Conservation (phyloP, 2,888 invertebrate genomes). For the Sarcophaga variegata region DNA sequence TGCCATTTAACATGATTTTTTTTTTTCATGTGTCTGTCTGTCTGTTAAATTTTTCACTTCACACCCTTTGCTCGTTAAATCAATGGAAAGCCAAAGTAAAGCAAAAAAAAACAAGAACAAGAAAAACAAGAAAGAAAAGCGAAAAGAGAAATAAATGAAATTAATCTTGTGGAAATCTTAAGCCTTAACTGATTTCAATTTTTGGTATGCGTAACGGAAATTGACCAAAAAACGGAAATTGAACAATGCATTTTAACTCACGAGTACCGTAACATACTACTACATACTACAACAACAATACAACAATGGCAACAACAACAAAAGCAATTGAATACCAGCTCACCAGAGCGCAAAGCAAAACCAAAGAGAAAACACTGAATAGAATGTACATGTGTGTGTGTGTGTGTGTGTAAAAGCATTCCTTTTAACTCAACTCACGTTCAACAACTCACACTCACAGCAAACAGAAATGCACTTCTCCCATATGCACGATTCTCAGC, state of each 20-base stretch:
- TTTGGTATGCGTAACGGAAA: conserved; percentile 68
- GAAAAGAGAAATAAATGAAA: conserved; percentile 49
- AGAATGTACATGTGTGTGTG: background rate
- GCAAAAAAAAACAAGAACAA: conserved; percentile 25
- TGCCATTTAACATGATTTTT: background rate
- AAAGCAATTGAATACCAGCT: background rate
- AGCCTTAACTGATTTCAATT: conserved; percentile 68
- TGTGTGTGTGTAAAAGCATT: conserved; percentile 2
- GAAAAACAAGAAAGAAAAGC: background rate
- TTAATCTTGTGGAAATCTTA: conserved; percentile 68
- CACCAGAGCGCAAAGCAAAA: conserved; percentile 5
- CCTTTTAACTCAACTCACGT: conserved; percentile 54
- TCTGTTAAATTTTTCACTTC: conserved; percentile 33
- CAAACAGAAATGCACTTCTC: background rate
- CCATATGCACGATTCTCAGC: background rate
- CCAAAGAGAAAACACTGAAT: background rate
- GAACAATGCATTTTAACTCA: conserved; percentile 63
- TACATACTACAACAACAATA: background rate
- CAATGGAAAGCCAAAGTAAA: background rate
- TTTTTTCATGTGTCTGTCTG: background rate
- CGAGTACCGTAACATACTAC: background rate
- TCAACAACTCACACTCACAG: conserved; percentile 16
- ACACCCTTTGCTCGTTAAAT: conserved; percentile 9
- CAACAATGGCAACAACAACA: conserved; percentile 2
- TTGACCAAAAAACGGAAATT: conserved; percentile 71